These are phyloP conservation scores for Heliopora coerulea DNA, from an alignment of 92 coral and sea anemone genomes.

Conservation along the genomic window DNA sequence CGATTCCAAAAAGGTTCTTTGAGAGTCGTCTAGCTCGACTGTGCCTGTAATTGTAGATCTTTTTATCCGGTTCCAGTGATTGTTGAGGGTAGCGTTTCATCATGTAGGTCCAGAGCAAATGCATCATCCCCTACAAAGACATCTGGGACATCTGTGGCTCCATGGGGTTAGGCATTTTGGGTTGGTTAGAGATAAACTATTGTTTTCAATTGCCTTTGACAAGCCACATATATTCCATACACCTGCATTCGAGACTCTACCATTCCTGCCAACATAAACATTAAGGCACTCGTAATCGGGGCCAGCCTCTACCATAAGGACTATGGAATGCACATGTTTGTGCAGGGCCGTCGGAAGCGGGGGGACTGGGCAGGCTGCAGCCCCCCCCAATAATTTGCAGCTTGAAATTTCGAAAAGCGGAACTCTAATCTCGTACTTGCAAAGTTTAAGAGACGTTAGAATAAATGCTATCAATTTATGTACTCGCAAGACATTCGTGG, in stretches of 20 bases:
- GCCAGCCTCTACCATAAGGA: conserved; percentile 50
- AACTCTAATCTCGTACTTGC: too few species aligned
- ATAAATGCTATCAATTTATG: too few species aligned
- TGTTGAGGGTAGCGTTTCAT: conserved; percentile 42
- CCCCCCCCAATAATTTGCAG: too few species aligned
- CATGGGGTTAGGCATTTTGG: conserved; percentile 10
- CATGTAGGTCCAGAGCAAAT: conserved; percentile 34
- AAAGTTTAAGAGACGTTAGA: too few species aligned
- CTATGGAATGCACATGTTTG: conserved; percentile 44
- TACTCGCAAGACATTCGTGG: too few species aligned
- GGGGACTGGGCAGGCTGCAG: too few species aligned
- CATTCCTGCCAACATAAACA: conserved; percentile 39
- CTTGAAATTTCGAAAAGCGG: too few species aligned
- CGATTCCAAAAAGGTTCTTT: not conserved
- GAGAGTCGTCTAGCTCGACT: not conserved
- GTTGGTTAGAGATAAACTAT: conserved; percentile 22
- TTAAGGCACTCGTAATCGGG: conserved; percentile 48
- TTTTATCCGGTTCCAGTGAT: not conserved
- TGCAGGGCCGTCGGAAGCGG: too few species aligned
- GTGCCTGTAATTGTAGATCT: not conserved
- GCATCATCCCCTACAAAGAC: conserved; percentile 30
- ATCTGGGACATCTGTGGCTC: conserved; percentile 7
- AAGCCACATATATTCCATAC: conserved; percentile 49
- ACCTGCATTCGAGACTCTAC: conserved; percentile 48
- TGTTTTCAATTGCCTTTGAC: conserved; percentile 29